Evolutionary conservation across 2,113 vertebrate genomes (phyloP).

Genomic region (Bos javanicus): DNA sequence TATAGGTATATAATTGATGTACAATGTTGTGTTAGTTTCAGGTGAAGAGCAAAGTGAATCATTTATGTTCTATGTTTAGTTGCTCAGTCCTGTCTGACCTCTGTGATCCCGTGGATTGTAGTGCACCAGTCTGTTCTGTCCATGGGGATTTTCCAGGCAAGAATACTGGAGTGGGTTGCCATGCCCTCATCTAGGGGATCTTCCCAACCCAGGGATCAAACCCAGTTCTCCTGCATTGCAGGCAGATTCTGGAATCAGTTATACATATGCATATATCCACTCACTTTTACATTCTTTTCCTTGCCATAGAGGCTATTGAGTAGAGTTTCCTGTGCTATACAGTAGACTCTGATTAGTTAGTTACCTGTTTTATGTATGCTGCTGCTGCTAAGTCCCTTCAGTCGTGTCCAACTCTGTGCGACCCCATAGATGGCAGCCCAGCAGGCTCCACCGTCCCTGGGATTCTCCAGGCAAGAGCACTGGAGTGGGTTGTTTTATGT

Average conservation of each 20-base stretch:
- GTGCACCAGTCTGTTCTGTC: neutral
- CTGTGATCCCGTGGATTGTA: neutral
- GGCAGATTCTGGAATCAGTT: neutral
- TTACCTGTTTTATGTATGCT: neutral
- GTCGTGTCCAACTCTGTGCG: too few species aligned
- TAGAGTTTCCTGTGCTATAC: neutral
- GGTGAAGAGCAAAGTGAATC: neutral
- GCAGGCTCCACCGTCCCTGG: too few species aligned
- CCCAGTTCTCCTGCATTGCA: neutral
- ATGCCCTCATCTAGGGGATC: neutral
- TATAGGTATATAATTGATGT: neutral
- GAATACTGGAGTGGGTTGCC: neutral
- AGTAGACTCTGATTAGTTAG: neutral
- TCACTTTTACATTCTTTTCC: neutral
- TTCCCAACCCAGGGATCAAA: neutral
- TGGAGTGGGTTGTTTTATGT: neutral
- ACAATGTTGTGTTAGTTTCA: neutral
- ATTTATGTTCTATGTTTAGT: neutral
- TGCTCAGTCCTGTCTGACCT: neutral
- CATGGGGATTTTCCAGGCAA: neutral
- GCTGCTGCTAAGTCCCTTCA: too few species aligned
- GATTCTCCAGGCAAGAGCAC: too few species aligned
- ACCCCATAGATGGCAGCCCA: too few species aligned
- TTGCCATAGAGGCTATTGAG: neutral
- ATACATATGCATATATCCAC: neutral